Percentiles rank a stretch among this genome's conserved stretches.
phyloP scores from a whole-genome alignment of 2,797 vertebrate genomes.

The Sebastes iracundus region DNA sequence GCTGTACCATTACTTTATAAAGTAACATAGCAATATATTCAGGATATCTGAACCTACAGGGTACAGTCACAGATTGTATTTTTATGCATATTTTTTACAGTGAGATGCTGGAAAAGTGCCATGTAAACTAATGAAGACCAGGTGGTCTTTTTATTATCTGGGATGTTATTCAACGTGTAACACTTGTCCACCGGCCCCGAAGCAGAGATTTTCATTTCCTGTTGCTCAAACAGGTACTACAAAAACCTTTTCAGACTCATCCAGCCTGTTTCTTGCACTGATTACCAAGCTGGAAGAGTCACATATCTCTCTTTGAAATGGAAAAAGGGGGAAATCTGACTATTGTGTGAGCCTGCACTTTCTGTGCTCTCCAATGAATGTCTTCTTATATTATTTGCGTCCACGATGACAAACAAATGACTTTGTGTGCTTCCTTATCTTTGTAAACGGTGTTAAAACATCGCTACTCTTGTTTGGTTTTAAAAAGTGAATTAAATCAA shows the following conservation, averaged over 20 bases:
- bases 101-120: constrained; percentile 1
- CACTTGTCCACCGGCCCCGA: background rate
- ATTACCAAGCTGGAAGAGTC: constrained; percentile 49
- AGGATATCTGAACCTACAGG: constrained; percentile 2
- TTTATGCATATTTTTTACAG: constrained; percentile 24
- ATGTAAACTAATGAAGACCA: background rate
- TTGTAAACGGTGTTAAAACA: background rate
- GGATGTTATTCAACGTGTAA: background rate
- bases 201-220: constrained; percentile 15
- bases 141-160: background rate
- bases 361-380: background rate
- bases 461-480: background rate
- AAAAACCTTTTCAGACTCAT: constrained; percentile 50
- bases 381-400: background rate
- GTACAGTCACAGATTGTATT: constrained; percentile 25
- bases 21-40: constrained; percentile 3
- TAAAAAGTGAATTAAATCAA: background rate
- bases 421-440: background rate
- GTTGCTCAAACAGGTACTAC: constrained; percentile 22
- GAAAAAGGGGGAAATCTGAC: constrained; percentile 15
- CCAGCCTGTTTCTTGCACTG: constrained; percentile 55
- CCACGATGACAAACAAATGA: background rate
- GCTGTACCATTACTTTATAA: background rate
- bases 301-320: constrained; percentile 39
- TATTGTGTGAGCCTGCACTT: constrained; percentile 8